Percentiles rank a stretch among this genome's conserved stretches.
Conservation (phyloP, 2,113 vertebrate genomes). For the Deroptyus accipitrinus region DNA sequence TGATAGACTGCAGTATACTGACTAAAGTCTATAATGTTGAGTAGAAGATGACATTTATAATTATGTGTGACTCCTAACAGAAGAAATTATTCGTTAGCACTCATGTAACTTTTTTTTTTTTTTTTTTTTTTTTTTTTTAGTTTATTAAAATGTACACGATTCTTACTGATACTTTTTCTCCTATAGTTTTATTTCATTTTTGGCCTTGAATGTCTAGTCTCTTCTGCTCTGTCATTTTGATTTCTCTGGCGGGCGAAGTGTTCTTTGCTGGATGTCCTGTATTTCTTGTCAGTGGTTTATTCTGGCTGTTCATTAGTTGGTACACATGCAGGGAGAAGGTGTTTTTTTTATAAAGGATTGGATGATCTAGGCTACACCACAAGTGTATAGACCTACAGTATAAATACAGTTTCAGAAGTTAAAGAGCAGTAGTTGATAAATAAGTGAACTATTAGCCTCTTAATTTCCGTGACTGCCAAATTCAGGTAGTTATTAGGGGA, state of each 20-base stretch:
- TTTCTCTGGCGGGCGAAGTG: neutral
- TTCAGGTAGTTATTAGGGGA: neutral
- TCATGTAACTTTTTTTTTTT: neutral
- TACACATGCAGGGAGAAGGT: fast-evolving
- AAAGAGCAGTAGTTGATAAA: neutral
- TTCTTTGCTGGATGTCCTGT: neutral
- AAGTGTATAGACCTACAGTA: neutral
- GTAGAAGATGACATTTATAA: neutral
- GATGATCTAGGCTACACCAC: neutral
- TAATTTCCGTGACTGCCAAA: neutral
- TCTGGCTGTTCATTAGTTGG: neutral
- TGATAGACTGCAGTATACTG: neutral
- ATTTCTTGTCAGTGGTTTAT: neutral
- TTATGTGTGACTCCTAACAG: neutral
- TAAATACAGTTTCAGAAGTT: neutral
- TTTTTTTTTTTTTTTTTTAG: neutral
- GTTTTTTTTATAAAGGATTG: neutral
- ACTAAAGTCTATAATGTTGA: neutral
- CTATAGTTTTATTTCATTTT: neutral
- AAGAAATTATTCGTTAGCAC: neutral
- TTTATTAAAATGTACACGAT: neutral
- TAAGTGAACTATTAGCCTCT: neutral
- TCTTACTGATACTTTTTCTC: neutral
- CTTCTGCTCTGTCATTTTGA: neutral
- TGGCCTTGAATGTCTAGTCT: neutral